A percentile compares a stretch with the other conserved stretches of the same genome.
Conservation (phyloP, 1,140 invertebrate species). For the Zaprionus taronus region DNA sequence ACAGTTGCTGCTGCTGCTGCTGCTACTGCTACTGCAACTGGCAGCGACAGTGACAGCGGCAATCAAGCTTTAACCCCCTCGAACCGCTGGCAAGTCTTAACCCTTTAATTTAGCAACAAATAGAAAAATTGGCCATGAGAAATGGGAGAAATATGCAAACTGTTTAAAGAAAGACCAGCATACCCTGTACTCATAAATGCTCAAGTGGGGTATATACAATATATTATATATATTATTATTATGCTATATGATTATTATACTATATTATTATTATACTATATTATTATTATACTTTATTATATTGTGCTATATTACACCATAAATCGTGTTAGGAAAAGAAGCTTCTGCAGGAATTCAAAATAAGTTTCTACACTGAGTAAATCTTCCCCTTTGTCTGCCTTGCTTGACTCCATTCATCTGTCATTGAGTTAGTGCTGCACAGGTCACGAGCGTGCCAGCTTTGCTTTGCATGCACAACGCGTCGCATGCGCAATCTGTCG, state of each 20-base stretch:
- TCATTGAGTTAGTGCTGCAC: neutral
- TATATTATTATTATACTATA: too few species aligned
- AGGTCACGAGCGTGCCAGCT: neutral
- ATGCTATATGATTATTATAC: too few species aligned
- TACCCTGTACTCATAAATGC: neutral
- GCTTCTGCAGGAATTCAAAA: too few species aligned
- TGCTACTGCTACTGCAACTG: slow-evolving; percentile 9
- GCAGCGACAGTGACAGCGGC: slow-evolving; percentile 20
- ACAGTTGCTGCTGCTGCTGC: slow-evolving; percentile 18
- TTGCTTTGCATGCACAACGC: slow-evolving; percentile 31
- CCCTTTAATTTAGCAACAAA: neutral
- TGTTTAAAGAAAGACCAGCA: neutral
- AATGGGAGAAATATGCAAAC: neutral
- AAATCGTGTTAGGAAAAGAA: too few species aligned
- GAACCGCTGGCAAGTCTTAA: neutral
- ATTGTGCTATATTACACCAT: too few species aligned
- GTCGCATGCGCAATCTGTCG: slow-evolving; percentile 48
- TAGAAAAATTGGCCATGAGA: neutral
- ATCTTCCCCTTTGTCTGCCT: too few species aligned
- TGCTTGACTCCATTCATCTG: neutral
- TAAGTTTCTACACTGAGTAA: too few species aligned
- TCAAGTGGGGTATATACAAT: neutral
- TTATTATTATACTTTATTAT: too few species aligned
- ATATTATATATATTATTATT: too few species aligned
- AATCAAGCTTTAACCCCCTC: slow-evolving; percentile 9